Evolutionary conservation across 2,888 invertebrate genomes (phyloP), one percentile per base, ranked within the genome.

Genomic region (Colletes collaris): DNA sequence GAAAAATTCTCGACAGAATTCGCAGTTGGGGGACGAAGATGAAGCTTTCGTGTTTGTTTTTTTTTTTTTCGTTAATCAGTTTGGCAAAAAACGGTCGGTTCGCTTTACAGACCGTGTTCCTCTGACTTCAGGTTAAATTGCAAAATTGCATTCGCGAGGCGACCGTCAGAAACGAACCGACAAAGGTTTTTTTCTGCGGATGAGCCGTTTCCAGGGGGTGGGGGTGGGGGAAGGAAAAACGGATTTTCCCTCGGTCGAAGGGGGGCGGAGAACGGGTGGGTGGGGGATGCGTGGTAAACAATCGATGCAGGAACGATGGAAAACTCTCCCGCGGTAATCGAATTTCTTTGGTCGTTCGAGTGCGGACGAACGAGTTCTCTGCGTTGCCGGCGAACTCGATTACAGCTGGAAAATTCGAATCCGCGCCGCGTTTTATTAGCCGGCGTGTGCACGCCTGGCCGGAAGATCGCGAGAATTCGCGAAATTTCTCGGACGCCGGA

Each of bases 101-200:
- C 63, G 46, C 70, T 72, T 72, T 65, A 58, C 59, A 27, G 58
- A 59, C 4, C 40, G 58, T 44, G 72, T 65, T 72, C 27, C 70
- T 65, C 50, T 72, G 72, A 66, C 72, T 72, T 72, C 58, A 16
- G 66, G 72, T 37, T 72, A 66, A 66, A 72, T 72, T 72, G 72
- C 59, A 49, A 72, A 72, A 72, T 72, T 52, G 72, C 72, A 59
- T 72, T 72, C 58, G 64, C 65, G 19, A 35, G 27, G 37, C 46
- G 56, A 40, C 56, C 65, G 49, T 65, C 8, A 44, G 66, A 40
- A 66, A 66, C 50, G 65, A 62, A 52, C 52, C 65, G 66, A 66
- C 72, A 72, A 72, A 72, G 72, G 66, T 65, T 65, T 71, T 71
- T 58, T 35, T 27, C 50, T 27, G 19, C 16, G 55, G 37, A 68